Evolutionary conservation across 2,797 vertebrate species (phyloP), one percentile per base, ranked within the genome.

Genomic region (Clamator glandarius): DNA sequence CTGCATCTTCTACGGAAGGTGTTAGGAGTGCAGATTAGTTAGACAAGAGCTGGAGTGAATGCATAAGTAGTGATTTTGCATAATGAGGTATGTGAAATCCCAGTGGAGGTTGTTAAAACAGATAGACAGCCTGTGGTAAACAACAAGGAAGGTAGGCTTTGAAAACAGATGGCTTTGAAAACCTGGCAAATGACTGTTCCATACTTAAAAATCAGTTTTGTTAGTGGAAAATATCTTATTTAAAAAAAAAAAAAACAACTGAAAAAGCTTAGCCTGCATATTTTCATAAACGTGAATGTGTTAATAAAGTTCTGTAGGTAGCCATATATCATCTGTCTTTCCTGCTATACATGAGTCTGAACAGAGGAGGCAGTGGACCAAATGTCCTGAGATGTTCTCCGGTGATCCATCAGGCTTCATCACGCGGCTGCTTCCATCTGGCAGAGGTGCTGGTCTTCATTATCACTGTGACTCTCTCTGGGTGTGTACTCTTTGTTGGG

Each of bases 31-130:
- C 96, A 98, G 97, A 98, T 98, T 98, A 97, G 97, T 97, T 97
- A 97, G 97, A 97, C 97, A 97, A 98, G 97, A 96, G 96, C 96
- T 84, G 95, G 96, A 97, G 96, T 93, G 98, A 98, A 98, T 98
- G 97, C 95, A 96, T 98, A 98, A 98, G 97, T 93, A 98, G 97
- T 95, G 96, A 96, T 97, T 98, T 98, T 98, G 97, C 97, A 98
- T 98, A 98, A 98, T 97, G 97, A 98, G 98, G 96, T 94, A 67
- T 97, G 96, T 95, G 97, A 97, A 98, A 97, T 98, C 98, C 98
- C 98, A 97, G 91, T 77, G 98, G 98, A 98, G 97, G 98, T 98
- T 98, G 98, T 98, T 98, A 98, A 98, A 98, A 98, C 97, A 98
- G 98, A 97, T 97, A 98, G 98, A 97, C 97, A 98, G 98, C 92